phyloP scores from a whole-genome alignment of 2,113 vertebrate species.

The Clarias gariepinus region DNA sequence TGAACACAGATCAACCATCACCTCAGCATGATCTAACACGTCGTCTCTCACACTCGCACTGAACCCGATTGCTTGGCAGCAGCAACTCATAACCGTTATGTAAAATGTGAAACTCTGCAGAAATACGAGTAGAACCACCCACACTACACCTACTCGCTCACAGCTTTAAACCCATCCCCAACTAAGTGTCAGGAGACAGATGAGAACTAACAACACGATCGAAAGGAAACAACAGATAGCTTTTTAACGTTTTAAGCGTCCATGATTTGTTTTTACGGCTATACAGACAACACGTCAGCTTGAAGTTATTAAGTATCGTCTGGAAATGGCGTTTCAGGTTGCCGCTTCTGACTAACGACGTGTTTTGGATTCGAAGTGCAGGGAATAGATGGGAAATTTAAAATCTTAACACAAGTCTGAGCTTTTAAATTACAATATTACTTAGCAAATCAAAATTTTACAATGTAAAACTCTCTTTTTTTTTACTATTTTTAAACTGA shows the following conservation, averaged over 20 bases:
- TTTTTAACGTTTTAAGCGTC: background rate
- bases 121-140: background rate
- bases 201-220: background rate
- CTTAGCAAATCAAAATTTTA: too few relatives aligned
- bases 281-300: background rate
- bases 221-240: background rate
- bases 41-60: conserved; percentile 30
- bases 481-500: too few relatives aligned
- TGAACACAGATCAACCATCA: background rate
- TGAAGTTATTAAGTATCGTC: background rate
- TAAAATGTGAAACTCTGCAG: conserved; percentile 3
- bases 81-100: background rate
- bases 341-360: background rate
- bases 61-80: background rate
- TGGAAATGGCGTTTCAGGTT: background rate
- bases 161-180: conserved; percentile 5
- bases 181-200: too few relatives aligned
- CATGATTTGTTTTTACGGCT: background rate
- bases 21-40: conserved; percentile 11
- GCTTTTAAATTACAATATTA: too few relatives aligned
- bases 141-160: conserved; percentile 1
- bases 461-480: too few relatives aligned
- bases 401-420: too few relatives aligned
- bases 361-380: too few relatives aligned
- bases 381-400: too few relatives aligned